Evolutionary conservation across 2,888 invertebrate genomes (phyloP).

Genomic region (Aphidius colemani): DNA sequence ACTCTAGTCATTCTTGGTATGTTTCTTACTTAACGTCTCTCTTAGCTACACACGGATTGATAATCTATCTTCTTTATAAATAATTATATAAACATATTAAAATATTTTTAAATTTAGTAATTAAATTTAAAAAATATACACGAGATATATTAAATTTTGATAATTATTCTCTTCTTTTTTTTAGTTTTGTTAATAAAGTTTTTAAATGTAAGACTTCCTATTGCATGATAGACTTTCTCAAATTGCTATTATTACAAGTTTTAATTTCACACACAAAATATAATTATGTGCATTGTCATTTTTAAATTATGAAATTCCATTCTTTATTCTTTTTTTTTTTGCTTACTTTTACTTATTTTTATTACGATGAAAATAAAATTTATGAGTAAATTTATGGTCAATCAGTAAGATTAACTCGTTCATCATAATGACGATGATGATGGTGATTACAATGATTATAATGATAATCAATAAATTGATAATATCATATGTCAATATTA

Average conservation of each 20-base stretch:
- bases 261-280: conserved; percentile 20
- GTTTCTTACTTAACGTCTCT: conserved; percentile 10
- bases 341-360: background rate
- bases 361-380: background rate
- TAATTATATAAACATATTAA: background rate
- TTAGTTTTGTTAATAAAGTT: background rate
- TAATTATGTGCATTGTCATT: conserved; percentile 29
- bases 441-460: background rate
- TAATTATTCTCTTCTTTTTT: background rate
- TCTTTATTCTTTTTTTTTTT: conserved; percentile 9
- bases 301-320: conserved; percentile 13
- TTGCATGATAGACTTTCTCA: conserved; percentile 26
- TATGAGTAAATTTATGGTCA: background rate
- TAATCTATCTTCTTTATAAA: background rate
- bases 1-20: conserved; percentile 14
- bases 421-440: background rate
- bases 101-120: background rate
- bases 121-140: background rate
- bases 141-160: background rate
- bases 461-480: background rate
- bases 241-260: conserved; percentile 20
- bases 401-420: background rate
- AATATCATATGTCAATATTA: background rate
- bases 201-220: conserved; percentile 7
- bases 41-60: conserved; percentile 5